phyloP scores from a whole-genome alignment of 2,888 invertebrate species.

The Oscheius sp. region DNA sequence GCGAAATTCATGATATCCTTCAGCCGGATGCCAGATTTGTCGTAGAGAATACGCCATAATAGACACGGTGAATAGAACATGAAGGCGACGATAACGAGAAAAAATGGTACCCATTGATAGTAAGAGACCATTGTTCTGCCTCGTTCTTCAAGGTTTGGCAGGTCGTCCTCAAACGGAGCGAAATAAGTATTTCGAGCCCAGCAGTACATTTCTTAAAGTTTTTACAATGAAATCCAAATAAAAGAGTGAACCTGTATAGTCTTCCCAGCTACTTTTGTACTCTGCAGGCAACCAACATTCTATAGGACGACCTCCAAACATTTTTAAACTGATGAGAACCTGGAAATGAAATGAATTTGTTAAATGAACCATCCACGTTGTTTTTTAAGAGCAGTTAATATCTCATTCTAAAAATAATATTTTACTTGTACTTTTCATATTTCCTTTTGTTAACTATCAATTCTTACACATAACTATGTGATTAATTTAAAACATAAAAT shows the following conservation, averaged over 20 bases:
- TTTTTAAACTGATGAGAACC: conserved; percentile 68
- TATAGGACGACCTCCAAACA: conserved; percentile 69
- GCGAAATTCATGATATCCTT: conserved; percentile 69
- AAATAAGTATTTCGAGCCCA: conserved; percentile 70
- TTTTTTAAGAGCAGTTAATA: too few relatives aligned
- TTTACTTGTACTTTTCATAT: too few relatives aligned
- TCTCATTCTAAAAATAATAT: too few relatives aligned
- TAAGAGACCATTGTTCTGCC: conserved; percentile 60
- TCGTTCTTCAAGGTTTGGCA: conserved; percentile 58
- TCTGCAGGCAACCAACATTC: conserved; percentile 70
- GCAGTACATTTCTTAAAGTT: conserved; percentile 61
- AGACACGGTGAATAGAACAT: conserved; percentile 70
- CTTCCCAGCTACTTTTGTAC: conserved; percentile 68
- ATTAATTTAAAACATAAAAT: too few relatives aligned
- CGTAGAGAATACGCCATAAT: conserved; percentile 67
- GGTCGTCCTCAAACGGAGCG: conserved; percentile 64
- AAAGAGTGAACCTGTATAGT: conserved; percentile 62
- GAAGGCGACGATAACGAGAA: conserved; percentile 70
- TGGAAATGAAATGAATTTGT: conserved; percentile 36
- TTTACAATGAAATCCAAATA: not conserved
- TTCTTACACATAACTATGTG: too few relatives aligned
- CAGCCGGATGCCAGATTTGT: conserved; percentile 67
- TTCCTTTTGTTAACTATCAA: too few relatives aligned
- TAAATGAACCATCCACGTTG: too few relatives aligned
- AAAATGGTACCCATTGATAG: conserved; percentile 70